Conservation (phyloP, 35 echinoderm and acorn worm genomes). For the Amphiura filiformis region DNA sequence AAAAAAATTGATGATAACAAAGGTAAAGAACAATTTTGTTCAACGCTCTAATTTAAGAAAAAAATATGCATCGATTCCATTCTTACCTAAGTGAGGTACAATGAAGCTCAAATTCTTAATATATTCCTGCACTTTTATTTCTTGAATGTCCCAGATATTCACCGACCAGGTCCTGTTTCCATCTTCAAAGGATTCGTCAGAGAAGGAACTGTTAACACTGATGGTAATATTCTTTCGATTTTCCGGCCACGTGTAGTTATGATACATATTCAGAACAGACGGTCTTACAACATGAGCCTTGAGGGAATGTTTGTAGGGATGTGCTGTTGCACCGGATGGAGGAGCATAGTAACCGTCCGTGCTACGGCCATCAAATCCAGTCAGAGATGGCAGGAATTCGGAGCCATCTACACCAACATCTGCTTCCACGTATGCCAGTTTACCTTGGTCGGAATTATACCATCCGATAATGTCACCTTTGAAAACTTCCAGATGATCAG, state of each 20-base stretch:
- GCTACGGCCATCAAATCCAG: slow-evolving; percentile 45
- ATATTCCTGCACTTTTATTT: slow-evolving; percentile 60
- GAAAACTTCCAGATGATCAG: slow-evolving; percentile 56
- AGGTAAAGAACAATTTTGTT: no score
- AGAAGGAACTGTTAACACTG: slow-evolving; percentile 50
- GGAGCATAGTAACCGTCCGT: slow-evolving; percentile 48
- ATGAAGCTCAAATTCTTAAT: slow-evolving; percentile 54
- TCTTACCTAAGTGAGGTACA: slow-evolving; percentile 64
- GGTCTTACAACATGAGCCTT: slow-evolving; percentile 78
- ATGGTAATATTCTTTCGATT: slow-evolving; percentile 51
- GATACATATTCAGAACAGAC: slow-evolving; percentile 73
- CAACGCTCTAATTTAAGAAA: no score
- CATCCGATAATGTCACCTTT: slow-evolving; percentile 80
- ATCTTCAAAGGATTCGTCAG: neutral
- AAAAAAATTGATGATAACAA: no score
- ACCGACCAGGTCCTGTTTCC: slow-evolving; percentile 1
- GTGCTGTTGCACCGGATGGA: slow-evolving; percentile 41
- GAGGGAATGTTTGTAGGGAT: slow-evolving; percentile 68
- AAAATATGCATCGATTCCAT: no score
- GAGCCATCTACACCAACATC: slow-evolving; percentile 50
- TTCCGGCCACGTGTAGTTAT: slow-evolving; percentile 70
- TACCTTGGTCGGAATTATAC: slow-evolving; percentile 79
- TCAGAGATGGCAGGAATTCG: slow-evolving; percentile 53
- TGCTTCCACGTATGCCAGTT: slow-evolving; percentile 66
- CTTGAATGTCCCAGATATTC: slow-evolving; percentile 35